Evolutionary conservation across 2,797 vertebrate species (phyloP).

Genomic region (Craterocephalus amniculus): DNA sequence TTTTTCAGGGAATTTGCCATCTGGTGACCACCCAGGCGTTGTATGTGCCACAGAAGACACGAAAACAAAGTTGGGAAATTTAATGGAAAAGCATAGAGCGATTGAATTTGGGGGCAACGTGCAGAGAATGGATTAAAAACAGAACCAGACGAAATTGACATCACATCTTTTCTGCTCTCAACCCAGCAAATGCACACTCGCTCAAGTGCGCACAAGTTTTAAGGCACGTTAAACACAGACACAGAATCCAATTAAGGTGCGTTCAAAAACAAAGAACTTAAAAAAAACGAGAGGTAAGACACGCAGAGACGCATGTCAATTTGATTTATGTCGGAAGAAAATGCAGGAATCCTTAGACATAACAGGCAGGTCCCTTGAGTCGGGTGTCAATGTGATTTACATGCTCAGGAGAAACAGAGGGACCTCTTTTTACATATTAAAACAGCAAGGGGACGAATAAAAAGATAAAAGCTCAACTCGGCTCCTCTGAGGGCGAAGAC

Average conservation of each 20-base stretch:
- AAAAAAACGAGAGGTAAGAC: too few relatives aligned
- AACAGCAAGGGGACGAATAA: constrained; percentile 43
- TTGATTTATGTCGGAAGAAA: constrained; percentile 71
- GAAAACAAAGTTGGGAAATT: constrained; percentile 21
- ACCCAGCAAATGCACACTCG: neutral
- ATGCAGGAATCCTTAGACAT: constrained; percentile 58
- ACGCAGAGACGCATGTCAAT: constrained; percentile 51
- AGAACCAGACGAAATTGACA: constrained; percentile 43
- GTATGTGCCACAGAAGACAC: constrained; percentile 21
- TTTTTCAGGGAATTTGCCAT: constrained; percentile 40
- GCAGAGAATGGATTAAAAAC: constrained; percentile 52
- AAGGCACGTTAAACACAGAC: constrained; percentile 60
- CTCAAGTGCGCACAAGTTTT: constrained; percentile 8
- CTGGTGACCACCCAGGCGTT: constrained; percentile 30
- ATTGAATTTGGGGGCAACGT: constrained; percentile 10
- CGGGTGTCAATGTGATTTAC: constrained; percentile 70
- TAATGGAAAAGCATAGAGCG: constrained; percentile 10
- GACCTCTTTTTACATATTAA: constrained; percentile 60
- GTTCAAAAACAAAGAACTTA: constrained; percentile 42
- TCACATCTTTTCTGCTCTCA: constrained; percentile 36
- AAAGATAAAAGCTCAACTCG: constrained; percentile 48
- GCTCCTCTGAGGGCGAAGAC: constrained; percentile 41
- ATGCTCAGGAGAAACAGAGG: constrained; percentile 57
- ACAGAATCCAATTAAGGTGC: constrained; percentile 75
- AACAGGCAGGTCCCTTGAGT: constrained; percentile 57